Conservation (phyloP, 2,113 vertebrate genomes). For the Poeciliopsis occidentalis region DNA sequence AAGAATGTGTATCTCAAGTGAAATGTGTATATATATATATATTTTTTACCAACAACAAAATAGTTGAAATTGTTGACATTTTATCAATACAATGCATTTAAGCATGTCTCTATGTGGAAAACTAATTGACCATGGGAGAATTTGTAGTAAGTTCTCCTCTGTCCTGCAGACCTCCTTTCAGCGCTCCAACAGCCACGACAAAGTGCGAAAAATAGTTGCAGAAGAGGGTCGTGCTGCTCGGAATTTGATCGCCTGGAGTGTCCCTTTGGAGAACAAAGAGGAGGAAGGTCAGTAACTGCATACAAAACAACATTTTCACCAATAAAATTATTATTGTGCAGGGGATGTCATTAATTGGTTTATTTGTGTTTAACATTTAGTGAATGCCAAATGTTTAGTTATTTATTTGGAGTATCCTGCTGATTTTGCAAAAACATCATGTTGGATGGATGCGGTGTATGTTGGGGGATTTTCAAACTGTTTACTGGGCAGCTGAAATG, state of each 20-base stretch:
- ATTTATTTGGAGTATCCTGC: background rate
- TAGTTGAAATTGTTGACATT: background rate
- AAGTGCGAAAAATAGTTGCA: conserved; percentile 96
- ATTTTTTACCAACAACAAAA: background rate
- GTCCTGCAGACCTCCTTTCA: conserved; percentile 90
- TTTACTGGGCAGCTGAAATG: background rate
- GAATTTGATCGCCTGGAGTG: conserved; percentile 97
- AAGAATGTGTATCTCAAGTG: background rate
- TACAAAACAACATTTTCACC: conserved; percentile 4
- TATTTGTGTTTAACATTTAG: background rate
- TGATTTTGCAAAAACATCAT: background rate
- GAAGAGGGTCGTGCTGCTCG: conserved; percentile 95
- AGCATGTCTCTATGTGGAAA: background rate
- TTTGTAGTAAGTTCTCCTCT: background rate
- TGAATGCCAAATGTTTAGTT: background rate
- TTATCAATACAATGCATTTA: background rate
- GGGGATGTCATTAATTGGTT: background rate
- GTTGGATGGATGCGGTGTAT: background rate
- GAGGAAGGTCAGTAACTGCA: conserved; percentile 86
- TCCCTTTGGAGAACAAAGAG: conserved; percentile 93
- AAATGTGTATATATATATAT: background rate
- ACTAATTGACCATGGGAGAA: background rate
- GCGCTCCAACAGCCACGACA: conserved; percentile 97
- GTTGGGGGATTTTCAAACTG: background rate
- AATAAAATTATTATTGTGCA: background rate